phyloP scores from a whole-genome alignment of 2,888 invertebrate genomes.

The Vesta saturnalis region DNA sequence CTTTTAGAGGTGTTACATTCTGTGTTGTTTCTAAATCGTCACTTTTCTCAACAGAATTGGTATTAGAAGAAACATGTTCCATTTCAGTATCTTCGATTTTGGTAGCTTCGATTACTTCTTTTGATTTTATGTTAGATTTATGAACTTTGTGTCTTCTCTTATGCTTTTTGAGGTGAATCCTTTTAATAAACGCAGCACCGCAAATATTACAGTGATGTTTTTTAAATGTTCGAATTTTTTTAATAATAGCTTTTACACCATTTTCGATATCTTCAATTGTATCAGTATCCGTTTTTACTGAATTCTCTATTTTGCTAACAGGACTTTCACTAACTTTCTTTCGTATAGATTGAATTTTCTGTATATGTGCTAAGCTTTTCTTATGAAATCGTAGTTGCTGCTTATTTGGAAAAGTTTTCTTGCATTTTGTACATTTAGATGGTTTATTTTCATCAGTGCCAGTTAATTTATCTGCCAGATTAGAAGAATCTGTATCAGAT shows the following conservation, averaged over 20 bases:
- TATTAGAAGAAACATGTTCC: not conserved
- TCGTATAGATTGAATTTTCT: constrained; percentile 19
- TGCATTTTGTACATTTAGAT: constrained; percentile 16
- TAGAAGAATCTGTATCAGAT: constrained; percentile 6
- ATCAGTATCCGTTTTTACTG: not conserved
- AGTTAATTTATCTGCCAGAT: not conserved
- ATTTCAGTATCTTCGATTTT: not conserved
- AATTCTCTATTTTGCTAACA: not conserved
- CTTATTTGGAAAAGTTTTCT: constrained; percentile 21
- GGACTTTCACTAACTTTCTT: not conserved
- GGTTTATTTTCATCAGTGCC: not conserved
- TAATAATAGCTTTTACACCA: constrained; percentile 22
- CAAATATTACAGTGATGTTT: constrained; percentile 24
- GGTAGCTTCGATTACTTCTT: not conserved
- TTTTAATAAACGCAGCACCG: constrained; percentile 17
- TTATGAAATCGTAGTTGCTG: constrained; percentile 23
- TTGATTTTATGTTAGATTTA: not conserved
- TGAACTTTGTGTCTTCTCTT: constrained; percentile 19
- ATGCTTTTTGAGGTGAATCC: constrained; percentile 24
- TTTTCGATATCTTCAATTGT: constrained; percentile 25
- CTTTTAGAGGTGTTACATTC: not conserved
- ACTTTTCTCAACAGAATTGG: not conserved
- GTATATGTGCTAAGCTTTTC: constrained; percentile 32
- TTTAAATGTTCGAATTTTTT: constrained; percentile 23
- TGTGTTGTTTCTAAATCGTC: not conserved